Evolutionary conservation across 1,140 invertebrate species (phyloP), one percentile per base, ranked within the genome.

Genomic region (Armadillidium nasatum): DNA sequence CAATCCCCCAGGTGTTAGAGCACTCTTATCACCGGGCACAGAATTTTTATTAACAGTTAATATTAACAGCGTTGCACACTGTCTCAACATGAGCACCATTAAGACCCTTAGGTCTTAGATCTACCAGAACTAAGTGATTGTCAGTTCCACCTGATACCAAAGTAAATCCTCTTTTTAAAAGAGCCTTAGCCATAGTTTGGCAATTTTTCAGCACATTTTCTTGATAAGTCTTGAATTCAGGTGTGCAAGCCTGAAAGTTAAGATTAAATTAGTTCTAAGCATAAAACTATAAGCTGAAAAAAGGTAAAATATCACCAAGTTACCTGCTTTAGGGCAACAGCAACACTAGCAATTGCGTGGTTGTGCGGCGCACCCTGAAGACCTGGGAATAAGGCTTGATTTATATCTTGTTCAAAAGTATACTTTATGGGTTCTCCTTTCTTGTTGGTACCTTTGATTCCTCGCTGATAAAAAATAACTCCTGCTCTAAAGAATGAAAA

Each of bases 61-160:
- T 89, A 76, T 86, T 88, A 23, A 88, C 84, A 15, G 70, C 60
- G 78, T 83, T 86, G 79, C 85, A 87, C 10, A 90, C 85, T 68
- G 84, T 84, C 82, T 90, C 89, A 21, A 87, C 87, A 54, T 87
- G 82, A 15, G 88, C 87, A 23, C 89, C 90, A 84, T 91, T 89
- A 10, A 90, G 81, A 22, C 87, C 85, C 80, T 84, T 82, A 0
- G 83, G 82, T 11, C 86, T 80, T 69, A 87, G 78, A 86, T 95
- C 92, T 11, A 95, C 89, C 9, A 95, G 84, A 0, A 93, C 82
- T 79, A 95, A 85, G 84, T 96, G 94, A 46, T 94, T 90, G 83
- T 96, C 94, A 0, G 94, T 95, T 43, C 93, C 93, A 75, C 89
- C 79, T 7, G 93, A 92, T 19, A 89, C 89, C 60, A 95, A 88